Conservation (phyloP, 2,113 vertebrate species). For the Uria aalge region DNA sequence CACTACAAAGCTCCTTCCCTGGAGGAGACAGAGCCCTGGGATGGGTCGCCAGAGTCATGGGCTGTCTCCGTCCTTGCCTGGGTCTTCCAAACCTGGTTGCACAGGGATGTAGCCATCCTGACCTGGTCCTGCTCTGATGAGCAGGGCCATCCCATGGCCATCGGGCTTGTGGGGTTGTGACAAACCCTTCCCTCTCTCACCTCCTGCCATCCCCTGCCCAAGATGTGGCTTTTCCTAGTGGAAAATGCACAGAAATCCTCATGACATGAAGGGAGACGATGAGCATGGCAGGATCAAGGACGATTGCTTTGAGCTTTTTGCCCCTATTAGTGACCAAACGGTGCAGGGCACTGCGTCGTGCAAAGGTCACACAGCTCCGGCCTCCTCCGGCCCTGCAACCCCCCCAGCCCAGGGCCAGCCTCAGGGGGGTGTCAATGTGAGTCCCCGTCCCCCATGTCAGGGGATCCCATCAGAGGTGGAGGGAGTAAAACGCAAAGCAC, state of each 20-base stretch:
- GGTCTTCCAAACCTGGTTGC: not conserved
- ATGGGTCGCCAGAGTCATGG: not conserved
- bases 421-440: not conserved
- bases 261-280: fast-evolving
- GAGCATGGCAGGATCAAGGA: not conserved
- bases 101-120: not conserved
- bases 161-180: not conserved
- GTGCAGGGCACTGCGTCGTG: not conserved
- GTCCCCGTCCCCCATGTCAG: not conserved
- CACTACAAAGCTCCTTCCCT: not conserved
- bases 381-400: not conserved
- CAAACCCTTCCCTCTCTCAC: not conserved
- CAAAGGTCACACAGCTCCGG: not conserved
- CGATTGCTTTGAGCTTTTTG: not conserved
- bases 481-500: not conserved
- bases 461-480: not conserved
- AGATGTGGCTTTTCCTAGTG: not conserved
- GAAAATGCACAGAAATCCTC: not conserved
- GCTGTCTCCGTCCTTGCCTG: not conserved
- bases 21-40: not conserved
- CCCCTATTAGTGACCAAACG: not conserved
- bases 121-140: not conserved
- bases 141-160: not conserved
- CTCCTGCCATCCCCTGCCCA: fast-evolving
- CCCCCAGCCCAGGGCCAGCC: not conserved